These are phyloP conservation scores for Orchestes rusci DNA, from an alignment of 2,888 invertebrate species.

Conservation along the genomic window DNA sequence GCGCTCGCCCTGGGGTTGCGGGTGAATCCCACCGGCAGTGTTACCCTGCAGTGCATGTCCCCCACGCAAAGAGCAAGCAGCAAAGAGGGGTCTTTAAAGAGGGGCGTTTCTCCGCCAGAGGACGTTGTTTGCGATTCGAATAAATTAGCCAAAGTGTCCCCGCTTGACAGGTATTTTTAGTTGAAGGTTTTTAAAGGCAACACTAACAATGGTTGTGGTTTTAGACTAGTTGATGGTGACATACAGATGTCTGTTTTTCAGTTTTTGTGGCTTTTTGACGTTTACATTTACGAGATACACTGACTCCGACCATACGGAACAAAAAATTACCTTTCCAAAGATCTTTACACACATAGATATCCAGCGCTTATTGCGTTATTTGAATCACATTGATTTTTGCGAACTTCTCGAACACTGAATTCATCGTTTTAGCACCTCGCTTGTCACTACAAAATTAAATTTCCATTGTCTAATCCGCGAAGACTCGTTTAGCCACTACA, in stretches of 20 bases:
- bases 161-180: slow-evolving; percentile 42
- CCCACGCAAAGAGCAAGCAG: slow-evolving; percentile 44
- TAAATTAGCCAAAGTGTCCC: slow-evolving; percentile 44
- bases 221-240: slow-evolving; percentile 8
- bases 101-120: slow-evolving; percentile 38
- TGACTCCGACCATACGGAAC: too few species aligned
- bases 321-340: too few species aligned
- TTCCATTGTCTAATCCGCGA: too few species aligned
- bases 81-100: slow-evolving; percentile 46
- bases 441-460: too few species aligned
- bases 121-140: slow-evolving; percentile 40
- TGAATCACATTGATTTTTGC: too few species aligned
- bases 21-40: slow-evolving; percentile 41
- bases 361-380: too few species aligned
- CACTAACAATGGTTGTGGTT: slow-evolving; percentile 27
- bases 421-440: too few species aligned
- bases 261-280: neutral
- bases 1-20: slow-evolving; percentile 54
- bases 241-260: slow-evolving; percentile 14
- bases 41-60: slow-evolving; percentile 42
- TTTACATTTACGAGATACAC: slow-evolving; percentile 1
- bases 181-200: slow-evolving; percentile 15
- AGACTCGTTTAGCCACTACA: too few species aligned
- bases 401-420: too few species aligned
- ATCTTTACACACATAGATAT: too few species aligned